Percentiles rank a stretch among this genome's conserved stretches.
Evolutionary conservation across 2,888 invertebrate genomes (phyloP).

Genomic region (Rhimphoctona megacephalus): DNA sequence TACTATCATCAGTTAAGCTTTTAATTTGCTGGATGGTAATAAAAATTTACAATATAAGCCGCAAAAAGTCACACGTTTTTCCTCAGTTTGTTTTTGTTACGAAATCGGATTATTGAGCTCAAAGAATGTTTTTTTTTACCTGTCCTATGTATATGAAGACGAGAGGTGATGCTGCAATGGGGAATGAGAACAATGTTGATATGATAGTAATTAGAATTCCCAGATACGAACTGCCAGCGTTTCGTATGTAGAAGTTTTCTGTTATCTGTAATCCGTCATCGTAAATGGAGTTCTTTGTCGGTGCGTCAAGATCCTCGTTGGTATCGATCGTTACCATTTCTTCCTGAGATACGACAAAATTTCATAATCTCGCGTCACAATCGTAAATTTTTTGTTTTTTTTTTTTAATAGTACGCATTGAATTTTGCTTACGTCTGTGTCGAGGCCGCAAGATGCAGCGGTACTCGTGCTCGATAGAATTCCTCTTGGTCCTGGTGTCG

Average conservation of each 20-base stretch:
- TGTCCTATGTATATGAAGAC: slow-evolving; percentile 72
- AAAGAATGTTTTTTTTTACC: slow-evolving; percentile 57
- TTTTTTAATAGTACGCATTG: background rate
- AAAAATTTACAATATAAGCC: no score
- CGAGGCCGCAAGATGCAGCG: slow-evolving; percentile 56
- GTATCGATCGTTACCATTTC: slow-evolving; percentile 43
- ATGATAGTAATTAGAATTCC: slow-evolving; percentile 65
- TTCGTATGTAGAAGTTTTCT: slow-evolving; percentile 67
- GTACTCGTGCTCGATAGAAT: slow-evolving; percentile 68
- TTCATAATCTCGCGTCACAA: background rate
- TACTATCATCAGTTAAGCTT: background rate
- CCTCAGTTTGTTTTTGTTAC: background rate
- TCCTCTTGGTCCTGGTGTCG: slow-evolving; percentile 68
- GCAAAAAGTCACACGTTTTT: background rate
- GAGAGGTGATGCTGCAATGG: slow-evolving; percentile 72
- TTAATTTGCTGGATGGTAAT: background rate
- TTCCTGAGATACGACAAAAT: slow-evolving; percentile 52
- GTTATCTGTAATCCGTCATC: slow-evolving; percentile 37
- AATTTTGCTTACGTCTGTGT: slow-evolving; percentile 60
- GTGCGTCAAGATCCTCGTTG: slow-evolving; percentile 20
- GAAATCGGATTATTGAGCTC: background rate
- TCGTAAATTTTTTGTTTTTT: background rate
- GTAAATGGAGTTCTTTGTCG: slow-evolving; percentile 32
- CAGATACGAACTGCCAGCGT: slow-evolving; percentile 70
- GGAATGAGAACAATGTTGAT: slow-evolving; percentile 71